Evolutionary conservation across 1,140 invertebrate species (phyloP).

Genomic region (Pararge aegeria): DNA sequence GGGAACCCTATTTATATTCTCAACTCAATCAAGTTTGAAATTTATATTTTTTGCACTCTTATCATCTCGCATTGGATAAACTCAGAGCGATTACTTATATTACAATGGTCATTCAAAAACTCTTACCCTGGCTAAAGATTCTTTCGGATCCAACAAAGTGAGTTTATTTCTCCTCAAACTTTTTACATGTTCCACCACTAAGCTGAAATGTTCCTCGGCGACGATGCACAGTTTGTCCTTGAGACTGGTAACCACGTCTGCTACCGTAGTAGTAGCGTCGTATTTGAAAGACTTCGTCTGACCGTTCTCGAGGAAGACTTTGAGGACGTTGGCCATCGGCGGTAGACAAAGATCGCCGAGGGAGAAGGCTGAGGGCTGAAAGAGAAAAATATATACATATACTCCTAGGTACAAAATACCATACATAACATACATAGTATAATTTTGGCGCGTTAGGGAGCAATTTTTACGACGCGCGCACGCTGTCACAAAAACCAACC

Average conservation of each 20-base stretch:
- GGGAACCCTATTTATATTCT: too few relatives aligned
- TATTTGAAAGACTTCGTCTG: slow-evolving; percentile 98
- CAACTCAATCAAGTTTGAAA: too few relatives aligned
- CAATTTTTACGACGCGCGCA: too few relatives aligned
- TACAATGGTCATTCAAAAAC: too few relatives aligned
- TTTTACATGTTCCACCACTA: slow-evolving; percentile 95
- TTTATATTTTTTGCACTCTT: too few relatives aligned
- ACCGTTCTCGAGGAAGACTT: slow-evolving; percentile 96
- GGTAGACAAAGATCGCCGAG: slow-evolving; percentile 90
- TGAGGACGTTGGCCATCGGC: slow-evolving; percentile 95
- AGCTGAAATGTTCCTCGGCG: slow-evolving; percentile 90
- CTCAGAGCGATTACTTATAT: too few relatives aligned
- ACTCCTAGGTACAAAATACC: too few relatives aligned
- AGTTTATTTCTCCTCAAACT: slow-evolving; percentile 91
- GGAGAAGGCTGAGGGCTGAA: slow-evolving; percentile 87
- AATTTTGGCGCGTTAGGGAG: too few relatives aligned
- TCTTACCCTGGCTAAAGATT: slow-evolving; percentile 89
- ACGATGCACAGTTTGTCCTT: slow-evolving; percentile 92
- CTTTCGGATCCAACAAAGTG: slow-evolving; percentile 90
- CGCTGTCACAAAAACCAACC: too few relatives aligned
- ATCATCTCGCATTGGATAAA: too few relatives aligned
- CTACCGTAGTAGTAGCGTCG: slow-evolving; percentile 92
- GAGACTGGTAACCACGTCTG: slow-evolving; percentile 91
- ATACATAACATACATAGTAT: too few relatives aligned
- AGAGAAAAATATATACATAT: slow-evolving; percentile 2